Evolutionary conservation across 1,140 invertebrate species (phyloP), one percentile per base, ranked within the genome.

Genomic region (Asobara japonica): DNA sequence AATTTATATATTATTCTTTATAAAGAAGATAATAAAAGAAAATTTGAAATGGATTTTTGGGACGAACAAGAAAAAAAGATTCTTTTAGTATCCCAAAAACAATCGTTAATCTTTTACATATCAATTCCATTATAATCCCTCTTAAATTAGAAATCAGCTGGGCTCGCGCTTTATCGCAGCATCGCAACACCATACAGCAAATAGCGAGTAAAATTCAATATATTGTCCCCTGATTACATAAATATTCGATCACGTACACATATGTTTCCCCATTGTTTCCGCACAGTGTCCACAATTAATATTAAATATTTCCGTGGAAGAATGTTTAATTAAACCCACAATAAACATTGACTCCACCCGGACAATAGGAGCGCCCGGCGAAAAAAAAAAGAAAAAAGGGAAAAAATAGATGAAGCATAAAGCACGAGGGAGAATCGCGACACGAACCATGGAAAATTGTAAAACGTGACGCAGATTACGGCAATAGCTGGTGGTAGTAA

Each of bases 401-500:
- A 45, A 45, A 45, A 45, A 45, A 45, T 7, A 45, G n/a, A 45
- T 45, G 67, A 10, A 10, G 36, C 8, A 69, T 65, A 67, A 73
- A 41, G 29, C 25, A 41, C 27, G n/a, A 7, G 68, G 29, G 45
- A 27, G 45, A 64, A 72, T 16, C 31, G 33, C 30, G 66, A 69
- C 31, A 41, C 72, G 56, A 66, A 45, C 41, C 41, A 45, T 62
- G 68, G 76, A 69, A 83, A 82, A 83, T 83, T 82, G 80, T 81
- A 79, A 84, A 83, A 82, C 77, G 79, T 78, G 75, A 80, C 71
- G 74, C 79, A 79, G 81, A 84, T 84, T 83, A 83, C 77, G 73
- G 70, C 74, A 79, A 77, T 76, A 78, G 60, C 73, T 65, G 72
- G 64, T 72, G 67, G 33, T 80, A 78, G 79, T 78, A 82, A 84